Evolutionary conservation across 2,888 invertebrate species (phyloP), one percentile per base, ranked within the genome.

Genomic region (Epinotia bilunana): DNA sequence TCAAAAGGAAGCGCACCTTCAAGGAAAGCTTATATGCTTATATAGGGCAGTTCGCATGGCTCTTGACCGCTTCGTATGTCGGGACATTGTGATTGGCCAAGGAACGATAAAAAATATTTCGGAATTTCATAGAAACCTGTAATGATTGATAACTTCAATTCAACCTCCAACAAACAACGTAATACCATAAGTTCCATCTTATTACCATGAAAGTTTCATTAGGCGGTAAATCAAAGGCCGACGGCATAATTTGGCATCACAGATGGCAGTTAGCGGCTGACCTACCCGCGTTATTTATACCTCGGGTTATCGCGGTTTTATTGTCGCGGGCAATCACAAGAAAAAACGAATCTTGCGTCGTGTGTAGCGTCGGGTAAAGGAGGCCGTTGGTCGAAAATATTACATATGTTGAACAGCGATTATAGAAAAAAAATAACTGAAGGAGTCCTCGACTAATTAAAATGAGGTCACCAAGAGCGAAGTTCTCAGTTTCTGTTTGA

Each of bases 261-360:
- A 58, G 74, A 39, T 39, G 63, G 73, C 74, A 23, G 60, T 74
- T 71, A 71, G 64, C 64, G 63, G 69, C 64, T 71, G 74, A 65
- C 70, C 74, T 63, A 60, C n/a, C 61, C 61, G 61, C 53, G 33
- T 72, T 71, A 74, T 71, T 74, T 72, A 74, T 74, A 74, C 64
- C 72, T 72, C 65, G 55, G 78, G 78, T 80, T 81, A 82, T 84
- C 86, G 83, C 86, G 84, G 83, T 83, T 85, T 88, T 90, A 89
- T 78, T 80, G 80, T 81, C 33, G 61, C 12, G 53, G 73, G 79
- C 85, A 85, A 88, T 90, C 87, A 86, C 81, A 86, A 88, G 84
- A 84, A 89, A 89, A 90, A 89, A 89, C 86, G 72, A 85, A 84
- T 87, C 68, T 83, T 83, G 84, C 82, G 85, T 83, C 81, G 80